Conservation (phyloP, 2,113 vertebrate species). For the Lophotis ruficrista region DNA sequence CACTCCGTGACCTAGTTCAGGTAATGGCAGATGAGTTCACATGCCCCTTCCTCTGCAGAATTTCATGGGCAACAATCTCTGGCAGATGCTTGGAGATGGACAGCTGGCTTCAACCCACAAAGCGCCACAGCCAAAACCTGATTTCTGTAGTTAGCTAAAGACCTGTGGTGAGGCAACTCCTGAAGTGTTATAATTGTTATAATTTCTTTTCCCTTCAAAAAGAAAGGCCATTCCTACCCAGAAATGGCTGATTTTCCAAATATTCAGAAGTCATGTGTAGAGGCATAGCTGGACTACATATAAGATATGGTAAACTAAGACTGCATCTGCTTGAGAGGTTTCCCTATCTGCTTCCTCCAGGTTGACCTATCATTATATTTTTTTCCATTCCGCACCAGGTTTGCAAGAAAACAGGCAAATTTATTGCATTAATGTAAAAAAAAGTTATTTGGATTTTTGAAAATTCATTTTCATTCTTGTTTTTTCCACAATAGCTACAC, state of each 20-base stretch:
- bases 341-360: background rate
- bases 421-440: background rate
- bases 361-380: background rate
- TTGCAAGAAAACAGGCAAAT: background rate
- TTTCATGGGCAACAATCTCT: background rate
- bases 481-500: background rate
- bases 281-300: background rate
- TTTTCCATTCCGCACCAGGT: background rate
- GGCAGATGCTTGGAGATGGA: background rate
- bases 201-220: background rate
- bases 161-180: background rate
- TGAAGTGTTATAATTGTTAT: background rate
- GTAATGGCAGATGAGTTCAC: background rate
- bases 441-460: background rate
- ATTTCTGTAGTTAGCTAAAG: background rate
- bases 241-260: background rate
- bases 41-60: background rate
- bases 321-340: background rate
- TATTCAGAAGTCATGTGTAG: background rate
- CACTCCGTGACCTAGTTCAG: background rate
- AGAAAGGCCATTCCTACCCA: background rate
- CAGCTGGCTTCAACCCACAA: background rate
- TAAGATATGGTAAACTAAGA: background rate
- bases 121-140: background rate
- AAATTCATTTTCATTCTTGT: background rate